These are phyloP conservation scores for Leptobrachium ailaonicum DNA, from an alignment of 2,113 vertebrate genomes.

Conservation along the genomic window DNA sequence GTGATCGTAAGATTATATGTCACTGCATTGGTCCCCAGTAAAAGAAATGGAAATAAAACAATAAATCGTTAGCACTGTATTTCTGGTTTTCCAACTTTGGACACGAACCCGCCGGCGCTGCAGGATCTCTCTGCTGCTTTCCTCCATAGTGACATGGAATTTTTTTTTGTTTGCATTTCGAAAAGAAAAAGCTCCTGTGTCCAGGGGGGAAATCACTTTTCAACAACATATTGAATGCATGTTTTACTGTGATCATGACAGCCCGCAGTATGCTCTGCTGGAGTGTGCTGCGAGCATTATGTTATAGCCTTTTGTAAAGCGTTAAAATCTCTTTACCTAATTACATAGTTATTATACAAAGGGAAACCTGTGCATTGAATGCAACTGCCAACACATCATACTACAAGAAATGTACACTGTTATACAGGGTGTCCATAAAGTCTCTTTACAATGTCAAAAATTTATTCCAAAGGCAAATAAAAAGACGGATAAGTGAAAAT, in stretches of 20 bases:
- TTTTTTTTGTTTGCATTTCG: background rate
- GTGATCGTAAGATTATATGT: too few species aligned
- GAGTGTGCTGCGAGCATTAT: background rate
- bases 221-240: constrained; percentile 1
- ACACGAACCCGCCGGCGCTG: background rate
- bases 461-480: too few species aligned
- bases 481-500: too few species aligned
- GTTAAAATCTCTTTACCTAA: background rate
- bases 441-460: too few species aligned
- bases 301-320: background rate
- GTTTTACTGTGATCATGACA: constrained; percentile 11
- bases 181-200: background rate
- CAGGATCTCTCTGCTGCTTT: background rate
- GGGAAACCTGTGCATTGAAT: too few species aligned
- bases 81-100: background rate
- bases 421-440: too few species aligned
- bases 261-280: constrained; percentile 9
- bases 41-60: too few species aligned
- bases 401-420: too few species aligned
- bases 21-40: too few species aligned
- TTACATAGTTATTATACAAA: too few species aligned
- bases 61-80: too few species aligned
- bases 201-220: background rate
- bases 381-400: too few species aligned
- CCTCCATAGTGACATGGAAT: background rate